Evolutionary conservation across 2,797 vertebrate genomes (phyloP).

Genomic region (Basileuterus tristriatus): DNA sequence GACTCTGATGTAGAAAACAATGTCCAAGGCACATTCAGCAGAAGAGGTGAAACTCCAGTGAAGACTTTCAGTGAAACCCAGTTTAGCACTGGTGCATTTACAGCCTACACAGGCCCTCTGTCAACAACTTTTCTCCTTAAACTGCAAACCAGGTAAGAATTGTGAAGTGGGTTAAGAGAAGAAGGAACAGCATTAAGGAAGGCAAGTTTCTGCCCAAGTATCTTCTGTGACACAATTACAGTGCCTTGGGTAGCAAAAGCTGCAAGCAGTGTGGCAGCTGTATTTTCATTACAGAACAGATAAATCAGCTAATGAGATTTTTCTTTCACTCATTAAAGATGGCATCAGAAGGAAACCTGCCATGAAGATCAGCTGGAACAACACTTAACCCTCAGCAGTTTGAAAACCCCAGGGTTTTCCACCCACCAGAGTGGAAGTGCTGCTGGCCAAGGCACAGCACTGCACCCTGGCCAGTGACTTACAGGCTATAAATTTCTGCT

Average conservation of each 20-base stretch:
- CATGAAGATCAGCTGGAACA: neutral
- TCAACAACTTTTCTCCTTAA: neutral
- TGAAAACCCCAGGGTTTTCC: neutral
- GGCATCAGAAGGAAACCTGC: neutral
- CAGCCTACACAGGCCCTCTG: neutral
- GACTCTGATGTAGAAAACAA: neutral
- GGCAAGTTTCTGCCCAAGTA: neutral
- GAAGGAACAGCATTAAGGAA: neutral
- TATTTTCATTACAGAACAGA: neutral
- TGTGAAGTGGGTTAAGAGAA: neutral
- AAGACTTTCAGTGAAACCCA: neutral
- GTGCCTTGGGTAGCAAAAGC: neutral
- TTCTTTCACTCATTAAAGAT: neutral
- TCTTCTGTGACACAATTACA: neutral
- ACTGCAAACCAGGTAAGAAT: conserved; percentile 30
- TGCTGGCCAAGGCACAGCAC: neutral
- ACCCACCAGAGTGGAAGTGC: neutral
- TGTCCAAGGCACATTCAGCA: neutral
- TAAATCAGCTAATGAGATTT: neutral
- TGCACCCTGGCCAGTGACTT: neutral
- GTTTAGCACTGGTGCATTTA: neutral
- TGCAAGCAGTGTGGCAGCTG: neutral
- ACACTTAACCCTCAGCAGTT: neutral
- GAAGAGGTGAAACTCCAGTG: neutral
- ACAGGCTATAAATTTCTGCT: neutral